Evolutionary conservation across 2,113 vertebrate genomes (phyloP).

Genomic region (Siphamia tubifer): DNA sequence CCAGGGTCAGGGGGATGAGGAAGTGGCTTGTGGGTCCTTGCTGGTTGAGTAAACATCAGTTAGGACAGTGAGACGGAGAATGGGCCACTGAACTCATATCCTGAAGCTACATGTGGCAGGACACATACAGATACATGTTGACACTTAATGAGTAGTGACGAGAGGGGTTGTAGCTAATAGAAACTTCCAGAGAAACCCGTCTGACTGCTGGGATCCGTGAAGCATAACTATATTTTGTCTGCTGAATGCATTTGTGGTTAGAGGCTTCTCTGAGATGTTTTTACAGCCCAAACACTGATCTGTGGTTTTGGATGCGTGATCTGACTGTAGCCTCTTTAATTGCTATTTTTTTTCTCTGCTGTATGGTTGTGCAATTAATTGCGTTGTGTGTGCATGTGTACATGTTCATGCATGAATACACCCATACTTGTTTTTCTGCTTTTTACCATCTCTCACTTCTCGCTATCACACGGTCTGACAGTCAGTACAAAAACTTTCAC

Average conservation of each 20-base stretch:
- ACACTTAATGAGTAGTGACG: background rate
- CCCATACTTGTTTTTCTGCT: constrained; percentile 51
- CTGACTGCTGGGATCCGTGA: background rate
- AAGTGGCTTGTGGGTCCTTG: constrained; percentile 57
- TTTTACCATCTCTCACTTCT: constrained; percentile 41
- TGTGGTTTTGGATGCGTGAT: constrained; percentile 21
- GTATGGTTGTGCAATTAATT: constrained; percentile 48
- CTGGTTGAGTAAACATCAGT: constrained; percentile 58
- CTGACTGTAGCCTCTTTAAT: background rate
- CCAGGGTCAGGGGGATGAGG: constrained; percentile 56
- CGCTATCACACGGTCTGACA: constrained; percentile 14
- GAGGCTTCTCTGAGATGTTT: constrained; percentile 3
- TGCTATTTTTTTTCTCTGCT: constrained; percentile 32
- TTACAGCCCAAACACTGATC: constrained; percentile 30
- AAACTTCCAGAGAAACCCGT: background rate
- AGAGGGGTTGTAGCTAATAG: background rate
- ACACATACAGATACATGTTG: background rate
- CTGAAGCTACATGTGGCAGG: background rate
- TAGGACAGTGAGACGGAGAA: constrained; percentile 46
- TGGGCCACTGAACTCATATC: constrained; percentile 31
- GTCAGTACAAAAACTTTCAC: constrained; percentile 13
- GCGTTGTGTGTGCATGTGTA: constrained; percentile 7
- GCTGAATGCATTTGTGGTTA: background rate
- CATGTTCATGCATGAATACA: constrained; percentile 41
- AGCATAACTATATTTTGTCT: background rate